Conservation (phyloP, 1,140 invertebrate genomes). For the Ceratina calcarata region DNA sequence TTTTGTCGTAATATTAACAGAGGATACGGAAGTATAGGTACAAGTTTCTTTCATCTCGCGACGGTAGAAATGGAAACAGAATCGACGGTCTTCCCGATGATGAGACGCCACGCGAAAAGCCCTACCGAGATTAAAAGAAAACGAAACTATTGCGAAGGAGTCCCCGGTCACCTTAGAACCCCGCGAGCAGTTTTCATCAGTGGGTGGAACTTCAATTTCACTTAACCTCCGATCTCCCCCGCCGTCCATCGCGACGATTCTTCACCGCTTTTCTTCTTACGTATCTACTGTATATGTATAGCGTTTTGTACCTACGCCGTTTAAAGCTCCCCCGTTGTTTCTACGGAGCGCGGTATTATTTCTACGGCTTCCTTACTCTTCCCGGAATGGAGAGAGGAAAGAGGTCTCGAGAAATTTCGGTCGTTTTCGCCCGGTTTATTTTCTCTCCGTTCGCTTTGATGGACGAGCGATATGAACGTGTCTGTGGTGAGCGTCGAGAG, state of each 20-base stretch:
- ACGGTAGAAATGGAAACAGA: slow-evolving; percentile 17
- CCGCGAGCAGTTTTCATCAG: slow-evolving; percentile 63
- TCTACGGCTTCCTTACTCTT: neutral
- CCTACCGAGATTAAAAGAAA: slow-evolving; percentile 57
- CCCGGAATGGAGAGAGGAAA: neutral
- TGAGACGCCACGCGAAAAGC: neutral
- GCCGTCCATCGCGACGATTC: neutral
- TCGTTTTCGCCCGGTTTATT: slow-evolving; percentile 30
- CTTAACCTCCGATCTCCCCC: slow-evolving; percentile 57
- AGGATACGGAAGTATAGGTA: neutral
- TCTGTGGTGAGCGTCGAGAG: neutral
- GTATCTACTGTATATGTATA: too few species aligned
- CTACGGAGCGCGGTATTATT: slow-evolving; percentile 23
- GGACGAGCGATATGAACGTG: slow-evolving; percentile 5
- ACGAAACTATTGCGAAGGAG: slow-evolving; percentile 54
- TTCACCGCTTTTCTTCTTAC: slow-evolving; percentile 10
- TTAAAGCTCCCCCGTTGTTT: neutral
- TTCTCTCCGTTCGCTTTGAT: slow-evolving; percentile 9
- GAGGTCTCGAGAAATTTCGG: slow-evolving; percentile 23
- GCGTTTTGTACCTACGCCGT: too few species aligned
- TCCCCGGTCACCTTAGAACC: slow-evolving; percentile 38
- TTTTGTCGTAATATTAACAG: slow-evolving; percentile 38
- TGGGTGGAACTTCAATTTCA: slow-evolving; percentile 68
- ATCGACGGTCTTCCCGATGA: slow-evolving; percentile 25
- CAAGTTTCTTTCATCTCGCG: neutral